These are phyloP conservation scores for Phrynocephalus guinanensis DNA, from an alignment of 2,797 vertebrate genomes.

Conservation along the genomic window DNA sequence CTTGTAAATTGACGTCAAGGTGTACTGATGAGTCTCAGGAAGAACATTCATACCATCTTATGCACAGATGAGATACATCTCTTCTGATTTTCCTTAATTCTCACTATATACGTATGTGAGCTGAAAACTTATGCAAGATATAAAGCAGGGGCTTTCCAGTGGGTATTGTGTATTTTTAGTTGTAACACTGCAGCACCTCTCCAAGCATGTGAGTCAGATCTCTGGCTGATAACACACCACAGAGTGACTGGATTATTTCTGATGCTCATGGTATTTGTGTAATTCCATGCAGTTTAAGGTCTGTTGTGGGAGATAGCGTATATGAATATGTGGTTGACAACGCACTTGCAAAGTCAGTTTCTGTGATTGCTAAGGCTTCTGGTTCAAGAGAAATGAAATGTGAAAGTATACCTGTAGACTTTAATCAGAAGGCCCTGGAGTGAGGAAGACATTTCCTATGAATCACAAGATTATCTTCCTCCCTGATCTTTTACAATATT, in stretches of 20 bases:
- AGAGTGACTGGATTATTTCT: conserved; percentile 58
- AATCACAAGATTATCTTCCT: conserved; percentile 22
- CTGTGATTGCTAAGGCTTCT: conserved; percentile 40
- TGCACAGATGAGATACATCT: background rate
- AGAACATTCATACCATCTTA: background rate
- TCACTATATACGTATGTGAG: background rate
- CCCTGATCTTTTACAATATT: conserved; percentile 46
- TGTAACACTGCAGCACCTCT: background rate
- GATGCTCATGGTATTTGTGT: conserved; percentile 16
- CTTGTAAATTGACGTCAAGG: too few species aligned
- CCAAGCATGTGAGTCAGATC: conserved; percentile 47
- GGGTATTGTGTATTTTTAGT: conserved; percentile 30
- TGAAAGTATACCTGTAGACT: conserved; percentile 58
- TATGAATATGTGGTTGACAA: conserved; percentile 14
- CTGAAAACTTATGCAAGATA: background rate
- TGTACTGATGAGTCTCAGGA: background rate
- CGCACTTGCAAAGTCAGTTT: conserved; percentile 1
- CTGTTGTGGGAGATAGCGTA: conserved; percentile 17
- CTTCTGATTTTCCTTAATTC: background rate
- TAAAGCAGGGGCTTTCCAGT: background rate
- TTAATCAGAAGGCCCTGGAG: conserved; percentile 55
- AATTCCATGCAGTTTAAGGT: conserved; percentile 27
- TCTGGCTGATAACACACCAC: conserved; percentile 16
- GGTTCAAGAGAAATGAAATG: conserved; percentile 53
- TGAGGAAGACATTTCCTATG: conserved; percentile 49